Evolutionary conservation across 2,888 invertebrate genomes (phyloP).

Genomic region (Pecten maximus): DNA sequence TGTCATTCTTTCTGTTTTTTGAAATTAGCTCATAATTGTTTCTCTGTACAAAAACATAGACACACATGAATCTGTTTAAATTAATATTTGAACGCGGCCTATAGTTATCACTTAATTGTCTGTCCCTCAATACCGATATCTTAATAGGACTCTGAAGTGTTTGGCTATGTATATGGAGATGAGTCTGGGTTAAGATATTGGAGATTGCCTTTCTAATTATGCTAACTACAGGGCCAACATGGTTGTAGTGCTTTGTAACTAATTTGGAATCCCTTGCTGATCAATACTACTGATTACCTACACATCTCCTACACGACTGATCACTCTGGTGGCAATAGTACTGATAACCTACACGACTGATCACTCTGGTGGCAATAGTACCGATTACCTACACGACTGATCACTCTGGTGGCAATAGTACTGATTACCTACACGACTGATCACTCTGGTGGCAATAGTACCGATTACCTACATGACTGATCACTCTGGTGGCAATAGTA

Average conservation of each 20-base stretch:
- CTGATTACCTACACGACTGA: too few species aligned
- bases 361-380: too few species aligned
- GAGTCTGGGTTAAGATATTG: neutral
- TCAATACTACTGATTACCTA: neutral
- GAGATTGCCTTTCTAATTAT: conserved; percentile 15
- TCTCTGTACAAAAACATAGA: neutral
- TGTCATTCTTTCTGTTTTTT: neutral
- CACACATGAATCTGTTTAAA: neutral
- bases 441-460: too few species aligned
- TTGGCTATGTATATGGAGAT: conserved; percentile 6
- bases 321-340: neutral
- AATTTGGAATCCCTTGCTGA: neutral
- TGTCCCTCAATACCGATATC: neutral
- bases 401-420: too few species aligned
- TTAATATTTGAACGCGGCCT: neutral
- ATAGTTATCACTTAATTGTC: neutral
- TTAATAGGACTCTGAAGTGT: neutral
- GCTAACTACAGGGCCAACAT: neutral
- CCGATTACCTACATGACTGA: too few species aligned
- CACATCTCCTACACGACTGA: neutral
- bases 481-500: too few species aligned
- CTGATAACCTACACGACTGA: too few species aligned
- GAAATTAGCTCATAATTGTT: neutral
- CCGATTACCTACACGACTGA: too few species aligned
- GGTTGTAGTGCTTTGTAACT: neutral